phyloP scores from a whole-genome alignment of 2,888 invertebrate species.

The Aphidius colemani region DNA sequence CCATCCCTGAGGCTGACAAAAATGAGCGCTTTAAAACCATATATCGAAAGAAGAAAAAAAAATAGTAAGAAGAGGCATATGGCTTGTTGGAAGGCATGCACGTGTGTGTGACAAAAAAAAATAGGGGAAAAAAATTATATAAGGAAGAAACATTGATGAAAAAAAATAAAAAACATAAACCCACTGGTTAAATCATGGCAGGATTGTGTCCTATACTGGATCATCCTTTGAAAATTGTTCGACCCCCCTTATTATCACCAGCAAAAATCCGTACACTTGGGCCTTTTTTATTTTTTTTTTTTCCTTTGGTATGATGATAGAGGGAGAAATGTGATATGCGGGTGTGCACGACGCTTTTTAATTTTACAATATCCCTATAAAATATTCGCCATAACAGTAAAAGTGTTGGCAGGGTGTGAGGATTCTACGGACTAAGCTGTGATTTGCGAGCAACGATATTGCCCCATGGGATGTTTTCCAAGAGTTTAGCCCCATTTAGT shows the following conservation, averaged over 20 bases:
- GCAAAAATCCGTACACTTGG: conserved; percentile 39
- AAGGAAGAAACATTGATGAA: too few relatives aligned
- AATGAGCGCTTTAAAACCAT: conserved; percentile 25
- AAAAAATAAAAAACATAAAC: conserved; percentile 13
- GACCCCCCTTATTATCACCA: conserved; percentile 49
- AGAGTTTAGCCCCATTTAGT: conserved; percentile 28
- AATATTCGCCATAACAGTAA: conserved; percentile 56
- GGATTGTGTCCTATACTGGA: conserved; percentile 18
- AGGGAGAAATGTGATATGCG: conserved; percentile 24
- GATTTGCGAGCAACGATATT: conserved; percentile 56
- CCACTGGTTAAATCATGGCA: conserved; percentile 12
- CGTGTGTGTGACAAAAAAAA: conserved; percentile 19
- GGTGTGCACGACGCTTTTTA: conserved; percentile 50
- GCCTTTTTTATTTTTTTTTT: conserved; percentile 11
- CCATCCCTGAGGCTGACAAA: neutral
- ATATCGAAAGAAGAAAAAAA: conserved; percentile 18
- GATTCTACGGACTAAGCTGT: conserved; percentile 49
- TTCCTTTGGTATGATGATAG: too few relatives aligned
- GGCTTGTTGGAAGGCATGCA: conserved; percentile 27
- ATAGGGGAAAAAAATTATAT: conserved; percentile 5
- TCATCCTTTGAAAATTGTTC: conserved; percentile 18
- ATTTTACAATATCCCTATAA: conserved; percentile 58
- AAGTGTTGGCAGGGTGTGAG: conserved; percentile 43
- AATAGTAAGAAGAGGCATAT: conserved; percentile 25
- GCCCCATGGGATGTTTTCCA: conserved; percentile 32